These are phyloP conservation scores for Rhizoglyphus robini DNA, from an alignment of 1,140 invertebrate genomes.

Conservation along the genomic window DNA sequence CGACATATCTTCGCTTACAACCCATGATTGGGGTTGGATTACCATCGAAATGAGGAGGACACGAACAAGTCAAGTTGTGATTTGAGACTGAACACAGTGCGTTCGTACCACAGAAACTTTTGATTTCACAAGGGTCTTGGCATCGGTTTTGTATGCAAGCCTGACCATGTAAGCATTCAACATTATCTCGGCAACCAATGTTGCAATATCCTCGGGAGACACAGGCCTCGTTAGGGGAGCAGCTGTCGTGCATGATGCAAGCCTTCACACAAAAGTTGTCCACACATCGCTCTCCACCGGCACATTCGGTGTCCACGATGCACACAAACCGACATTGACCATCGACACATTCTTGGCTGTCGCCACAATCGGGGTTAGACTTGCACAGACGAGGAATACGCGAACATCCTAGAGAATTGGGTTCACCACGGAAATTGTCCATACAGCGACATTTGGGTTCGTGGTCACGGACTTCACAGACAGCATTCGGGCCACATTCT, in stretches of 20 bases:
- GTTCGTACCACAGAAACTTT: slow-evolving; percentile 72
- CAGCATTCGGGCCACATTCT: slow-evolving; percentile 56
- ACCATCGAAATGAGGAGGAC: slow-evolving; percentile 58
- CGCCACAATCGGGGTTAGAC: slow-evolving; percentile 56
- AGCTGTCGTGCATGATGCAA: slow-evolving; percentile 63
- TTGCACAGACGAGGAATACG: slow-evolving; percentile 48
- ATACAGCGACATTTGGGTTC: slow-evolving; percentile 59
- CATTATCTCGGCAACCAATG: slow-evolving; percentile 63
- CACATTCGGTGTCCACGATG: slow-evolving; percentile 58
- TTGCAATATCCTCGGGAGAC: slow-evolving; percentile 53
- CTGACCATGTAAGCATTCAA: slow-evolving; percentile 55
- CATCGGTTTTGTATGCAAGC: slow-evolving; percentile 71
- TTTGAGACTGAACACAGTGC: slow-evolving; percentile 53
- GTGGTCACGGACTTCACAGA: slow-evolving; percentile 52
- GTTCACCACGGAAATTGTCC: slow-evolving; percentile 48
- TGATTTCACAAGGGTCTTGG: slow-evolving; percentile 57
- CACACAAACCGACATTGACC: slow-evolving; percentile 70
- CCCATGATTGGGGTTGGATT: slow-evolving; percentile 75
- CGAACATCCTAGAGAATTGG: slow-evolving; percentile 47
- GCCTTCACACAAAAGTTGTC: slow-evolving; percentile 51
- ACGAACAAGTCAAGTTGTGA: slow-evolving; percentile 56
- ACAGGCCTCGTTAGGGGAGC: slow-evolving; percentile 61
- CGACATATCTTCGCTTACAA: slow-evolving; percentile 59
- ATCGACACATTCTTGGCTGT: slow-evolving; percentile 58
- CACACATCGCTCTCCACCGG: slow-evolving; percentile 57